Evolutionary conservation across 1,140 invertebrate genomes (phyloP), one percentile per base, ranked within the genome.

Genomic region (Cepaea nemoralis): DNA sequence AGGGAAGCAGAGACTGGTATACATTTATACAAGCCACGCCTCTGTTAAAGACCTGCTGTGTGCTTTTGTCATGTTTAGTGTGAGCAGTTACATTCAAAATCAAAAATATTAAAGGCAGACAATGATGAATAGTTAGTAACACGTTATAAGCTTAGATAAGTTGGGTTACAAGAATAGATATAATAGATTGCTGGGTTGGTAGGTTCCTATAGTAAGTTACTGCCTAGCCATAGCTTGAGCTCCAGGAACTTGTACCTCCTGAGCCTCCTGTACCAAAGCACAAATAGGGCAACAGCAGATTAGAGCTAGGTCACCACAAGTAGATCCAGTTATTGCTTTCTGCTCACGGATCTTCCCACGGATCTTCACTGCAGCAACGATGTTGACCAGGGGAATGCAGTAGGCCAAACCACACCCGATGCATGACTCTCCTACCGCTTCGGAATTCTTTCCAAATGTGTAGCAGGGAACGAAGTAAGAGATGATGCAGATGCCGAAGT

Each of bases 381-480:
- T 69, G 67, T 88, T 87, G 35, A 88, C 83, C 12, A 86, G 73
- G 35, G 90, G 89, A 24, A 89, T 74, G 16, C 90, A 66, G 63
- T 86, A 87, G 10, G 85, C 83, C 1, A 88, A 0, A 0, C 90
- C 90, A 77, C 89, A 91, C 3, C 88, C 67, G 27, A 88, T 77
- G 81, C 90, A 91, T n/a, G 81, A 84, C 42, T 91, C 89, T 0
- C 89, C 89, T 1, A 91, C 85, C 0, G 89, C 88, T 73, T 91
- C 90, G 22, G 90, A 88, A 83, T 91, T 90, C 80, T 89, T 89
- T 14, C 90, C 90, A 74, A 89, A 88, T 71, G 86, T 85, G 82
- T 90, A 90, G 70, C 90, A 91, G 14, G 90, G 90, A 19, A 89
- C 85, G 66, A 91, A 86, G 83, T 88, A 91, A n/a, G 88, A 83